Evolutionary conservation across 2,113 vertebrate genomes (phyloP).

Genomic region (Arizona elegans): DNA sequence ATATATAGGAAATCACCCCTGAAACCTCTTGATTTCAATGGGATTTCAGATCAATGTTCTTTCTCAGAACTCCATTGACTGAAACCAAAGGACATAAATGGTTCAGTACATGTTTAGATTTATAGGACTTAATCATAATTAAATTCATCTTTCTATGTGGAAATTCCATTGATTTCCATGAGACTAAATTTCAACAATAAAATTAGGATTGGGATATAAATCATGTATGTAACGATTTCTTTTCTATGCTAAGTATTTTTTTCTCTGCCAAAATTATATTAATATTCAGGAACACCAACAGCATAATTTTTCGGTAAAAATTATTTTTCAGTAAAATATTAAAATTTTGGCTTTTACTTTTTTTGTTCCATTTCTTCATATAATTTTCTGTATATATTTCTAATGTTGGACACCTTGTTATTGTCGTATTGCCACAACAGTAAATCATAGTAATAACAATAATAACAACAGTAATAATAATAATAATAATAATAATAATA

Average conservation of each 20-base stretch:
- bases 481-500: too few species aligned
- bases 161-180: background rate
- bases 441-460: background rate
- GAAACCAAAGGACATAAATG: conserved; percentile 4
- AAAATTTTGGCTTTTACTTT: background rate
- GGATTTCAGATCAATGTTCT: background rate
- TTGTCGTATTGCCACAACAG: background rate
- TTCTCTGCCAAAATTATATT: background rate
- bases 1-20: background rate
- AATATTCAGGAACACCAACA: background rate
- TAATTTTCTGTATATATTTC: background rate
- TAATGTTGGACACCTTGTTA: background rate
- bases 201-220: background rate
- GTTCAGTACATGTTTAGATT: background rate
- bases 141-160: background rate
- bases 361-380: background rate
- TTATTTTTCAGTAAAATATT: too few species aligned
- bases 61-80: conserved; percentile 4
- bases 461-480: too few species aligned
- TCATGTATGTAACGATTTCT: background rate
- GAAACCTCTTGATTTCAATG: background rate
- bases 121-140: background rate
- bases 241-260: background rate
- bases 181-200: background rate
- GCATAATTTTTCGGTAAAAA: background rate